Percentiles rank a stretch among this genome's conserved stretches.
phyloP scores from a whole-genome alignment of 2,113 vertebrate species.

The Eretmochelys imbricata region DNA sequence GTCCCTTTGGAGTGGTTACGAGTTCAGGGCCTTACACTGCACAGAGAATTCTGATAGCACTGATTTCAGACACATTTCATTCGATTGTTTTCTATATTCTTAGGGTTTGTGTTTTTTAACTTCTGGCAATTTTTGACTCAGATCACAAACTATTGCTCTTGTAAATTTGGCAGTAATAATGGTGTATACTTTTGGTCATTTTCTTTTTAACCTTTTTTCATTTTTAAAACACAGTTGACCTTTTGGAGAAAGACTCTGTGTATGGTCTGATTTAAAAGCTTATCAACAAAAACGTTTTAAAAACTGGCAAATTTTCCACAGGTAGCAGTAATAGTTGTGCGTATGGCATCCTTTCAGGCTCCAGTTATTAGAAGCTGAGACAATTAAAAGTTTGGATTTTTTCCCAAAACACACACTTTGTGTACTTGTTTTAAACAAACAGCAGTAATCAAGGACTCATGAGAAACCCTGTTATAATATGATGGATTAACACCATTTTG shows the following conservation, averaged over 20 bases:
- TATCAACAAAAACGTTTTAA: not conserved
- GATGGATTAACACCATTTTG: not conserved
- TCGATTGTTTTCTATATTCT: not conserved
- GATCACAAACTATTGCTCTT: not conserved
- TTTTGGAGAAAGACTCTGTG: slow-evolving; percentile 16
- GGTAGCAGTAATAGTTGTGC: not conserved
- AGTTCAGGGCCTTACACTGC: no score
- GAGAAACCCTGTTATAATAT: not conserved
- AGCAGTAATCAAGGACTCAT: not conserved
- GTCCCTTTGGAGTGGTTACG: no score
- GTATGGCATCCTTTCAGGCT: not conserved
- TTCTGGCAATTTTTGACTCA: slow-evolving; percentile 10
- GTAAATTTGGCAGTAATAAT: slow-evolving; percentile 2
- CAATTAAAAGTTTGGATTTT: not conserved
- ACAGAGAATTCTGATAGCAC: no score
- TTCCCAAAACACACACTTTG: not conserved
- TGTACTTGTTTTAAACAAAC: not conserved
- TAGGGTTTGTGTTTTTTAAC: slow-evolving; percentile 49
- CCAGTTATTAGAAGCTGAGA: not conserved
- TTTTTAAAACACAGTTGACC: not conserved
- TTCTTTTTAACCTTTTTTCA: slow-evolving; percentile 15
- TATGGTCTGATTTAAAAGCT: not conserved
- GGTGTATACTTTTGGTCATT: slow-evolving; percentile 14
- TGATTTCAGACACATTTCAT: no score
- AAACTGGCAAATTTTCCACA: not conserved